Percentiles rank a stretch among this genome's conserved stretches.
Evolutionary conservation across 2,888 invertebrate species (phyloP).

Genomic region (Sesia apiformis): DNA sequence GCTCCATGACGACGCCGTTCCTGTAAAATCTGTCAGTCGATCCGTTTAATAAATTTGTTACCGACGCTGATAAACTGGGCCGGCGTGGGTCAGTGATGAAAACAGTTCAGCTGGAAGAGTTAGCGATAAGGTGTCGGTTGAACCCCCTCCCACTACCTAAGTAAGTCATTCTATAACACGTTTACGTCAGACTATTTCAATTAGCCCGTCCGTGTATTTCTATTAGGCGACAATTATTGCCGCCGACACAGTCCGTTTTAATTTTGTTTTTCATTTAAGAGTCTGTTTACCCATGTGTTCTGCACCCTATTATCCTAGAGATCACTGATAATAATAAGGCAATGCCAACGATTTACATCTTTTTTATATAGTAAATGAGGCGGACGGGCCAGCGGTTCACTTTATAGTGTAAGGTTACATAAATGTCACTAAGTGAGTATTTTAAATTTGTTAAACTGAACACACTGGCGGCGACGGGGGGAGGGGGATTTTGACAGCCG

Average conservation of each 20-base stretch:
- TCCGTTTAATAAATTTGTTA: conserved; percentile 34
- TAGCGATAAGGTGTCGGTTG: conserved; percentile 25
- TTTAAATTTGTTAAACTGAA: no score
- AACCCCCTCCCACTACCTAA: neutral
- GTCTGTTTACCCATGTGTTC: no score
- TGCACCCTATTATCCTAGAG: no score
- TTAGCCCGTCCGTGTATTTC: neutral
- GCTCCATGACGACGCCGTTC: neutral
- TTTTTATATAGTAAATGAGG: no score
- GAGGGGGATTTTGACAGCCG: no score
- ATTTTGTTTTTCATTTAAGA: neutral
- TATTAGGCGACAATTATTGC: neutral
- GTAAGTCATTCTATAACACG: neutral
- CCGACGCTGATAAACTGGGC: conserved; percentile 23
- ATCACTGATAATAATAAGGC: no score
- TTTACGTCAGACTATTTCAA: neutral
- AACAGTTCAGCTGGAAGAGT: conserved; percentile 34
- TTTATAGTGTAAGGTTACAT: no score
- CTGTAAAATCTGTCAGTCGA: conserved; percentile 24
- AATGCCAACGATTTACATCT: no score
- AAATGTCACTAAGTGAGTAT: no score
- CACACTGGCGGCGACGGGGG: no score
- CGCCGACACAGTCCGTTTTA: neutral
- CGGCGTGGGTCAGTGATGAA: conserved; percentile 32
- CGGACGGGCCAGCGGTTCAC: no score